phyloP scores from a whole-genome alignment of 2,113 vertebrate genomes.

The Circaetus gallicus region DNA sequence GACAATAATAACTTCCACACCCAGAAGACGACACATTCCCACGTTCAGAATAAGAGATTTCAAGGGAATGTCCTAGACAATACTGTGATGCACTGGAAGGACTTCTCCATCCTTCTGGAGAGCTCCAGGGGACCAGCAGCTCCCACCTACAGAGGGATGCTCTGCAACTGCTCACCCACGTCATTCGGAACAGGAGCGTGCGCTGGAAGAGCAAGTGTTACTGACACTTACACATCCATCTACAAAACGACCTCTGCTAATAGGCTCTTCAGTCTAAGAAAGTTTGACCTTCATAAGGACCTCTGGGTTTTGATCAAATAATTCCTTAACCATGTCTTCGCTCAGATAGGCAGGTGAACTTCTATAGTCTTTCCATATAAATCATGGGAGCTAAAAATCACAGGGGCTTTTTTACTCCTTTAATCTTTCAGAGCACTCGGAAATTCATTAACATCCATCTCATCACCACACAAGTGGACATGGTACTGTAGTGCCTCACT shows the following conservation, averaged over 20 bases:
- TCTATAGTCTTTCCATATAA: neutral
- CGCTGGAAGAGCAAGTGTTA: neutral
- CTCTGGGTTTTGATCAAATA: neutral
- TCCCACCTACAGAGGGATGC: accelerated
- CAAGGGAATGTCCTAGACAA: neutral
- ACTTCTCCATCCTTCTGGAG: neutral
- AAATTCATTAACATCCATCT: neutral
- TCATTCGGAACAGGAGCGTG: accelerated
- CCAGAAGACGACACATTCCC: neutral
- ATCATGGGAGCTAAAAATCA: neutral
- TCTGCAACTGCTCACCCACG: accelerated
- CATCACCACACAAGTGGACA: neutral
- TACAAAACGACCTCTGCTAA: neutral
- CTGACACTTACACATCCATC: neutral
- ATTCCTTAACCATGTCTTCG: neutral
- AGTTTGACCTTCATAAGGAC: neutral
- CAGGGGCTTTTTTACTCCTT: neutral
- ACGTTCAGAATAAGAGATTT: accelerated
- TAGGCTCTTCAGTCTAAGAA: neutral
- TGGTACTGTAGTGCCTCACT: neutral
- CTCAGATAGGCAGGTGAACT: neutral
- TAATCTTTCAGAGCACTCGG: neutral
- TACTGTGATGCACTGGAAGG: accelerated
- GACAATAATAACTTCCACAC: neutral
- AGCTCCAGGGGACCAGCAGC: neutral